Percentiles rank a stretch among this genome's conserved stretches.
Evolutionary conservation across 2,888 invertebrate species (phyloP).

Genomic region (Campoletis raptor): DNA sequence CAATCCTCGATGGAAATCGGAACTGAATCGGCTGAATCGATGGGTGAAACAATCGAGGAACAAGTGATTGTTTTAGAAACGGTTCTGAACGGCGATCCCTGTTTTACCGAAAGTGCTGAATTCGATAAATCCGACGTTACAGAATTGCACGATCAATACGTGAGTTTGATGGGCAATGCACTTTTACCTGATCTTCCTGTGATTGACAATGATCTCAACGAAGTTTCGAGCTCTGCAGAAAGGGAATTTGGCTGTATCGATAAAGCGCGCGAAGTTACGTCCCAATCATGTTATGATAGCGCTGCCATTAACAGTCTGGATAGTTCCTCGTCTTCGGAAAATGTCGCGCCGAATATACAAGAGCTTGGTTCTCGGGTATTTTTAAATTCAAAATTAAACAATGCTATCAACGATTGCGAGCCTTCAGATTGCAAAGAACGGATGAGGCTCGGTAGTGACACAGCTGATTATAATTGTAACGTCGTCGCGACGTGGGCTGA

Average conservation of each 20-base stretch:
- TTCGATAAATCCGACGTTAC: conserved; percentile 72
- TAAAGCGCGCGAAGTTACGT: conserved; percentile 42
- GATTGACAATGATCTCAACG: conserved; percentile 47
- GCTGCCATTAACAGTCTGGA: conserved; percentile 25
- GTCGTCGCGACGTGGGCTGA: conserved; percentile 72
- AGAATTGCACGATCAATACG: conserved; percentile 72
- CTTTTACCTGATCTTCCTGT: conserved; percentile 66
- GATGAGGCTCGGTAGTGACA: conserved; percentile 46
- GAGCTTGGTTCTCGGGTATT: conserved; percentile 39
- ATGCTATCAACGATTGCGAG: not conserved
- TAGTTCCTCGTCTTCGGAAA: conserved; percentile 63
- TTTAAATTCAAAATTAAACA: conserved; percentile 40
- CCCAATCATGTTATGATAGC: not conserved
- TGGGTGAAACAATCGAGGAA: conserved; percentile 43
- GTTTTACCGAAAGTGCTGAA: conserved; percentile 72
- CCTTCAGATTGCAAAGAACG: conserved; percentile 44
- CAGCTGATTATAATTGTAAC: conserved; percentile 71
- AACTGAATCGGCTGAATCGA: conserved; percentile 58
- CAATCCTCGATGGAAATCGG: conserved; percentile 66
- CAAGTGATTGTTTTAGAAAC: conserved; percentile 65
- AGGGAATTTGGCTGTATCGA: conserved; percentile 39
- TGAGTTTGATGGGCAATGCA: conserved; percentile 68
- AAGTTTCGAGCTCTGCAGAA: conserved; percentile 29
- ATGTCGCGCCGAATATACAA: conserved; percentile 67
- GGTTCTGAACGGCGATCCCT: conserved; percentile 72